Base-by-base conservation (phyloP, 1,140 invertebrate genomes). In the Orius insidiosus region DNA sequence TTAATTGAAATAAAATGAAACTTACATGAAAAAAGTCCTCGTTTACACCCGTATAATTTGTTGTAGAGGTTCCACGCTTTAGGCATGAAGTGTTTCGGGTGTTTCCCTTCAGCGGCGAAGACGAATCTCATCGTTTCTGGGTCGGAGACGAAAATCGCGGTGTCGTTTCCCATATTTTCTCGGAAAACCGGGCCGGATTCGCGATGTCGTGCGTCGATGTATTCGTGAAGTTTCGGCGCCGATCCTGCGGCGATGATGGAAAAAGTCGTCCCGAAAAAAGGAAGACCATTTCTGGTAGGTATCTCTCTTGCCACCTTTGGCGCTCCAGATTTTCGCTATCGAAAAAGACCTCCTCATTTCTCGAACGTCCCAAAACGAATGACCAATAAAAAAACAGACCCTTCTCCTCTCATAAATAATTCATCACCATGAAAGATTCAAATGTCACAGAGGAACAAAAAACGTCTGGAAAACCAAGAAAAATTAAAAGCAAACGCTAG, bases 21-120 rank as follows among this genome's bases (percentile, higher is more conserved):
- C 69, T 66, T 68, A 80, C 85, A 89, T 89, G 60, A 90, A 92
- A 56, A 89, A 78, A 92, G 63, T 11, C 86, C 86, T 53, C 86
- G 69, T 52, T 75, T 66, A 39, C 71, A 75, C 24, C 71, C 68
- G 51, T 78, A 69, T 2, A 73, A 59, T 54, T 82, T 60, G 56
- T 87, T 87, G 55, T 88, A 89, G 9, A 82, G 58, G 1, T 70
- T 59, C 85, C 85, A 90, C 2, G 83, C 68, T 56, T 87, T 80
- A 2, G 85, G 85, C 50, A 88, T 58, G 54, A 85, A 71, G 62
- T 88, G 83, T 39, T 63, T 63, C 0, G 85, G 85, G 57, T 76
- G 76, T 55, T 75, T 73, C 46, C 82, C 85, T 67, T 90, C 85
- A 7, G 75, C 62, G 5, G 69, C 56, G 59, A 85, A 87, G 10